phyloP scores from a whole-genome alignment of 2,113 vertebrate species.

The Azemiops feae region DNA sequence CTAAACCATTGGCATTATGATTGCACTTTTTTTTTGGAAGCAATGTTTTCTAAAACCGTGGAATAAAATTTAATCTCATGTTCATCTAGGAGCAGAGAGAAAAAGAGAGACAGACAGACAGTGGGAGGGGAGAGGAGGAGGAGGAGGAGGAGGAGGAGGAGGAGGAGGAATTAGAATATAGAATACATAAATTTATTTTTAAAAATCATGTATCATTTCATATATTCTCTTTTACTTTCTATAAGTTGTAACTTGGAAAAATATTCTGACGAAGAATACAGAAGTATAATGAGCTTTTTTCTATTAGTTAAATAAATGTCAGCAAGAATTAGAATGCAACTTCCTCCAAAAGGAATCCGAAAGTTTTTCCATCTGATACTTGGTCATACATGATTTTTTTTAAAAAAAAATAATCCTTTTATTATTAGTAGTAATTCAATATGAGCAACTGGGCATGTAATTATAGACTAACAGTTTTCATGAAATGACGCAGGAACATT shows the following conservation, averaged over 20 bases:
- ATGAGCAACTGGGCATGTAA: not conserved
- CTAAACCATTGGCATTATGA: not conserved
- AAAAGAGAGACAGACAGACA: not conserved
- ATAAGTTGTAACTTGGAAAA: not conserved
- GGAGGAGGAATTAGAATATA: not conserved
- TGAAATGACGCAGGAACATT: conserved; percentile 3
- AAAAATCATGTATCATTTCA: not conserved
- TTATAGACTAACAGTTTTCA: not conserved
- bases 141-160: not conserved
- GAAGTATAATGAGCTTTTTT: not conserved
- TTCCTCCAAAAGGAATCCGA: not conserved
- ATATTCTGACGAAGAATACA: not conserved
- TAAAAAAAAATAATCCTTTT: not conserved
- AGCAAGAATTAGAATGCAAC: not conserved
- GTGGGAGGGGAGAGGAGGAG: not conserved
- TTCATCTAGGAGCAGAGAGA: not conserved
- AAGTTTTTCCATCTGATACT: not conserved
- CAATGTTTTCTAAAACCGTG: not conserved
- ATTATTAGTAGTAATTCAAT: not conserved
- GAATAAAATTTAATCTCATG: not conserved
- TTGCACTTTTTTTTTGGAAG: not conserved
- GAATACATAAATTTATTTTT: not conserved
- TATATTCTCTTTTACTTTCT: not conserved
- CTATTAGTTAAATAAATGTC: not conserved
- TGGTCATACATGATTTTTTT: not conserved